Conservation (phyloP, 2,888 invertebrate species). For the Dilophus febrilis region DNA sequence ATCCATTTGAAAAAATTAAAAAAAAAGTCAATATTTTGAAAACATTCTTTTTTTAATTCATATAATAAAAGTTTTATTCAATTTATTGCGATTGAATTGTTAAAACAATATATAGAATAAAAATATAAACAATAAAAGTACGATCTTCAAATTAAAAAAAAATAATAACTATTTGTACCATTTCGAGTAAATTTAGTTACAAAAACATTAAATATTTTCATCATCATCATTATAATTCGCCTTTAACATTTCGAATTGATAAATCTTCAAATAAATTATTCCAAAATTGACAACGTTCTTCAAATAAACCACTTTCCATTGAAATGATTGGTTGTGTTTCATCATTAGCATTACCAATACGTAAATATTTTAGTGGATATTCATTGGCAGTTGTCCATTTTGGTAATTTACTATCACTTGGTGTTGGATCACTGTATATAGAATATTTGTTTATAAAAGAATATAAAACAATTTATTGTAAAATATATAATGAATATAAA, state of each 20-base stretch:
- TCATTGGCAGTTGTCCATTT: slow-evolving; percentile 39
- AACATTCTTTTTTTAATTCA: too few species aligned
- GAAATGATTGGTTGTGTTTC: slow-evolving; percentile 29
- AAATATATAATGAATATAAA: too few species aligned
- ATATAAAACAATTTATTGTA: not conserved
- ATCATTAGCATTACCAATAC: slow-evolving; percentile 37
- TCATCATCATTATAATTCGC: slow-evolving; percentile 30
- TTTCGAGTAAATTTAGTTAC: too few species aligned
- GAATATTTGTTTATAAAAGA: slow-evolving; percentile 5
- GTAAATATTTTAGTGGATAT: slow-evolving; percentile 24
- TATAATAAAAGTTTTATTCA: too few species aligned
- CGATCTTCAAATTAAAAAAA: too few species aligned
- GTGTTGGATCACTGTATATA: slow-evolving; percentile 47
- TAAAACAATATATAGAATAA: too few species aligned
- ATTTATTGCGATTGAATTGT: too few species aligned
- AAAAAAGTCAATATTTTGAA: too few species aligned
- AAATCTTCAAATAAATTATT: slow-evolving; percentile 34
- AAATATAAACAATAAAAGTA: too few species aligned
- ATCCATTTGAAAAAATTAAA: too few species aligned
- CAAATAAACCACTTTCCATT: slow-evolving; percentile 37
- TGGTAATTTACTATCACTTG: slow-evolving; percentile 29
- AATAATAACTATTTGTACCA: too few species aligned
- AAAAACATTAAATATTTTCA: not conserved
- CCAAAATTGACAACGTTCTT: slow-evolving; percentile 47
- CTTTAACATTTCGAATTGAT: slow-evolving; percentile 18